Evolutionary conservation across 1,140 invertebrate genomes (phyloP).

Genomic region (Pseudomyrmex concolor): DNA sequence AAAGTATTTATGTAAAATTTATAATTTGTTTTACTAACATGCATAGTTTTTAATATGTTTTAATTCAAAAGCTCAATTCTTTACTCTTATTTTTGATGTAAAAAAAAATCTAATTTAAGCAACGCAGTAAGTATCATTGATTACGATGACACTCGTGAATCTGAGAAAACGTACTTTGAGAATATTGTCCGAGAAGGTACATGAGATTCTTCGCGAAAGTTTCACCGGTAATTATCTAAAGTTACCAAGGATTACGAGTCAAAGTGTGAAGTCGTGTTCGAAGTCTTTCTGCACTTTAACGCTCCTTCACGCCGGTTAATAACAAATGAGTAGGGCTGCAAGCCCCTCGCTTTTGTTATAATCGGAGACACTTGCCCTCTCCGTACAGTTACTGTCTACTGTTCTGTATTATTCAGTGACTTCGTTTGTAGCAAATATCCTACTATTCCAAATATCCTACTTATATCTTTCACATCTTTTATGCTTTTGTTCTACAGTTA

Average conservation of each 20-base stretch:
- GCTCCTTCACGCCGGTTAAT: constrained; percentile 82
- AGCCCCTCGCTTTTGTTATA: constrained; percentile 83
- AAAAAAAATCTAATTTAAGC: not conserved
- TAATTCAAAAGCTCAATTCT: not conserved
- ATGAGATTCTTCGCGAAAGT: constrained; percentile 78
- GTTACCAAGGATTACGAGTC: constrained; percentile 82
- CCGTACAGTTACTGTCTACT: constrained; percentile 82
- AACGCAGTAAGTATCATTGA: constrained; percentile 21
- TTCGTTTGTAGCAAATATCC: constrained; percentile 83
- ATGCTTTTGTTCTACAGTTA: not conserved
- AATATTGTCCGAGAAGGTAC: constrained; percentile 48
- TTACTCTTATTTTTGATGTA: not conserved
- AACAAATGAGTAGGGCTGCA: constrained; percentile 82
- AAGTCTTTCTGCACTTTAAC: constrained; percentile 83
- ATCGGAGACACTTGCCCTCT: constrained; percentile 81
- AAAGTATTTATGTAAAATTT: not conserved
- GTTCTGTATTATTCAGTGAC: constrained; percentile 82
- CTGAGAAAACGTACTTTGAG: constrained; percentile 57
- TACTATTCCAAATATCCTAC: constrained; percentile 81
- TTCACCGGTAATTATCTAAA: constrained; percentile 84
- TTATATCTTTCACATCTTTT: constrained; percentile 44
- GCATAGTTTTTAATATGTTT: not conserved
- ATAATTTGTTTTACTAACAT: not conserved
- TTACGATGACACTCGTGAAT: constrained; percentile 14
- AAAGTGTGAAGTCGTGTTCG: constrained; percentile 85